Base-by-base conservation (phyloP, 2,797 vertebrate genomes). In the Artibeus lituratus region DNA sequence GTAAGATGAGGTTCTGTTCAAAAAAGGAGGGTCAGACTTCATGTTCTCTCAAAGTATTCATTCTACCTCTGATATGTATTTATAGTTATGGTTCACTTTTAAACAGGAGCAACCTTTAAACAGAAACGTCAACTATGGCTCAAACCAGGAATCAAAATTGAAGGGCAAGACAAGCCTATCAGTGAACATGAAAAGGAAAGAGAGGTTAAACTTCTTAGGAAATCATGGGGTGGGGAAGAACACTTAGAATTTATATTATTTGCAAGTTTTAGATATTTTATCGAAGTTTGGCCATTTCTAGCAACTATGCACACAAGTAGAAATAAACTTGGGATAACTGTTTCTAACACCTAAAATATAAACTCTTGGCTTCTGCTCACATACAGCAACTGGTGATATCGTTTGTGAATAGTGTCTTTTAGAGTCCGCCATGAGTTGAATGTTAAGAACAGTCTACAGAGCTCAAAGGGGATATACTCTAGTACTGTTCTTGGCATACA, bases 71-170 rank as follows among this genome's bases (percentile, higher is more conserved):
- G 57, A 55, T 51, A 32, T 16, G 8, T 67, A 92, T 55, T 89
- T 47, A 55, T 59, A 76, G 15, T 59, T 92, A 90, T 2, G 62
- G 76, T 55, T 93, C 5, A 11, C 4, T 51, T 95, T 92, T 91
- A 96, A 69, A 95, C 65, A 96, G 80, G 94, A 77, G 49, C 37
- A 78, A 74, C 15, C 16, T 86, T 90, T 69, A 81, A 96, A 95
- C 14, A 72, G 73, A 95, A 88, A 97, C 62, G 77, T 62, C 90
- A 93, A 86, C 90, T 81, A 69, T 4, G 59, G 78, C 72, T 82
- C 16, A 69, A 59, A 24, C 47, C 39, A 94, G 53, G 85, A 89
- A 95, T 76, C 29, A 92, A 19, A 55, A 89, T 5, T 49, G 5
- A 39, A 90, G 29, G 83, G 78, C 35, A 90, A 76, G 12, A 78